Percentiles rank a stretch among this genome's conserved stretches.
phyloP scores from a whole-genome alignment of 2,797 vertebrate species.

The Lophura swinhoii region DNA sequence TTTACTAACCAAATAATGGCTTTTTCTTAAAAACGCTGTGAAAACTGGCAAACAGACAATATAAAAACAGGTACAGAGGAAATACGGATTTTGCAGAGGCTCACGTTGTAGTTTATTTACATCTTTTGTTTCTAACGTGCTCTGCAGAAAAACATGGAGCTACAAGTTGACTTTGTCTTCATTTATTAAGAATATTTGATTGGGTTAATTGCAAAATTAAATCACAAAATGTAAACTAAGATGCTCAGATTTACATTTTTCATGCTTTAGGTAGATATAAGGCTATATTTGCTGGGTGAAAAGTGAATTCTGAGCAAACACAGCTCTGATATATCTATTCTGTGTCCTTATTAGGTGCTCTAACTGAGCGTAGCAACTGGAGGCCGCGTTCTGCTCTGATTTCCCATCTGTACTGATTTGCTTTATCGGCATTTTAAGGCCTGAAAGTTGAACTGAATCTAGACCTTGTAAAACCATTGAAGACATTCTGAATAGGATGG shows the following conservation, averaged over 20 bases:
- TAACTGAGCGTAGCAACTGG: not conserved
- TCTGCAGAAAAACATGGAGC: slow-evolving; percentile 43
- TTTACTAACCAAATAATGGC: slow-evolving; percentile 80
- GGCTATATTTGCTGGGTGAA: slow-evolving; percentile 26
- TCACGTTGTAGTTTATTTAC: slow-evolving; percentile 17
- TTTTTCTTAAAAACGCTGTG: slow-evolving; percentile 74
- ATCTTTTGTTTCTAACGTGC: slow-evolving; percentile 56
- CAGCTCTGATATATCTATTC: not conserved
- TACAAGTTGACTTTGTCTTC: slow-evolving; percentile 48
- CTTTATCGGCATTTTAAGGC: not conserved
- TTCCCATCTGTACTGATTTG: not conserved
- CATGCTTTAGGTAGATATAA: slow-evolving; percentile 33
- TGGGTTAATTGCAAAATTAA: slow-evolving; percentile 58
- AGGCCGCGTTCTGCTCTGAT: not conserved
- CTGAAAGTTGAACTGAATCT: not conserved
- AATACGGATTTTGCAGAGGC: slow-evolving; percentile 71
- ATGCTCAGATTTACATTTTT: slow-evolving; percentile 13
- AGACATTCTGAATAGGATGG: not conserved
- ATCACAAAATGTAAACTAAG: slow-evolving; percentile 60
- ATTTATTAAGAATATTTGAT: slow-evolving; percentile 56
- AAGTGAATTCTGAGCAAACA: slow-evolving; percentile 22
- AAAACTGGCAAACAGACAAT: slow-evolving; percentile 74
- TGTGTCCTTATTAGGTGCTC: not conserved
- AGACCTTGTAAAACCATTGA: not conserved
- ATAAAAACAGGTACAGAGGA: slow-evolving; percentile 68